Evolutionary conservation across 2,797 vertebrate species (phyloP).

Genomic region (Sphenopsis melanotis): DNA sequence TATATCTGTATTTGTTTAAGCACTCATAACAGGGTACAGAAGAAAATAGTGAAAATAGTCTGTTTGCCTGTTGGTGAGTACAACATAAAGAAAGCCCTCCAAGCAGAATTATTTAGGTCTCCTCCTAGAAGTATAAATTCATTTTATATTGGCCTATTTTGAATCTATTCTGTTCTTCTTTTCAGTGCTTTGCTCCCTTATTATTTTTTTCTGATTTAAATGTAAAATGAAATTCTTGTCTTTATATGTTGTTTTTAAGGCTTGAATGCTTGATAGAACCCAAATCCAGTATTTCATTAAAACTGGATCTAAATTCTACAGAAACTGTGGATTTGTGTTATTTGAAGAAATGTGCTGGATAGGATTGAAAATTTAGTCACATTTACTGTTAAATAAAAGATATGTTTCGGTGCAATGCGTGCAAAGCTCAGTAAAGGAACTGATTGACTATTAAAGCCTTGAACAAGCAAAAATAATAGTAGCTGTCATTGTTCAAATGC

Average conservation of each 20-base stretch:
- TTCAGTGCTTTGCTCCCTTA: slow-evolving; percentile 13
- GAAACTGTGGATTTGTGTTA: slow-evolving; percentile 37
- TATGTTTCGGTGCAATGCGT: not conserved
- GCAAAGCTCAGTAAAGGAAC: slow-evolving; percentile 32
- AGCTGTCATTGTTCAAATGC: slow-evolving; percentile 32
- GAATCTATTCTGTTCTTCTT: slow-evolving; percentile 5
- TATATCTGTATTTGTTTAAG: slow-evolving; percentile 28
- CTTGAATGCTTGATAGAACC: not conserved
- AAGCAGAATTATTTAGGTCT: slow-evolving; percentile 58
- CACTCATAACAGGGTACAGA: slow-evolving; percentile 3
- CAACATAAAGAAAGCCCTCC: slow-evolving; percentile 51
- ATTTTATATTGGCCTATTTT: slow-evolving; percentile 46
- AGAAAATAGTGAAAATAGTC: slow-evolving; percentile 55
- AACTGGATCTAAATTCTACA: not conserved
- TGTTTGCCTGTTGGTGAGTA: slow-evolving; percentile 43
- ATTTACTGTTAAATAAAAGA: slow-evolving; percentile 49
- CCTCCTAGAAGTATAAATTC: slow-evolving; percentile 50
- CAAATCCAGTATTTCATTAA: slow-evolving; percentile 28
- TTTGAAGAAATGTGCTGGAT: not conserved
- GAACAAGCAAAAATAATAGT: slow-evolving; percentile 45
- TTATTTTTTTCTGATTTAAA: not conserved
- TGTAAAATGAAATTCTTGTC: slow-evolving; percentile 19
- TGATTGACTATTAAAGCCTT: slow-evolving; percentile 34
- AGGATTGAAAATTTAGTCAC: slow-evolving; percentile 34
- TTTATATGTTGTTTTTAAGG: slow-evolving; percentile 25